A percentile compares a stretch with the other conserved stretches of the same genome.
Evolutionary conservation across 2,888 invertebrate genomes (phyloP).

Genomic region (Apamea crenata): DNA sequence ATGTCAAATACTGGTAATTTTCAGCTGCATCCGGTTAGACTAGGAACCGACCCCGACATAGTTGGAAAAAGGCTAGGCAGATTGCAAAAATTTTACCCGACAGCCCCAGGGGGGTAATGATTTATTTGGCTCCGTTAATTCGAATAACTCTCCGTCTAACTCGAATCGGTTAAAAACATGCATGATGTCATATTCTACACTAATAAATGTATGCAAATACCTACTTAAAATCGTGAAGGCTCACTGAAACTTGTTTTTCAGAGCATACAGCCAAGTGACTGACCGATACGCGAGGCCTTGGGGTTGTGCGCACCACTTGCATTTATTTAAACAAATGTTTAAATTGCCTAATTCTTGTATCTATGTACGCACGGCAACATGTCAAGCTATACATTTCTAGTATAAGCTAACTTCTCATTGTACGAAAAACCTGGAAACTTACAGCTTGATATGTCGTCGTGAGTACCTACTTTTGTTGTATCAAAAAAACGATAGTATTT

Average conservation of each 20-base stretch:
- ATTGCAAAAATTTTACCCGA: background rate
- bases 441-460: background rate
- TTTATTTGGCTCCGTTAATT: background rate
- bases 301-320: slow-evolving; percentile 1
- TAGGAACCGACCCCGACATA: background rate
- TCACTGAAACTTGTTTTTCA: slow-evolving; percentile 36
- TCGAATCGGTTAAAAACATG: background rate
- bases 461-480: too few relatives aligned
- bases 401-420: background rate
- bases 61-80: background rate
- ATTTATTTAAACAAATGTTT: slow-evolving; percentile 31
- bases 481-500: too few relatives aligned
- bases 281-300: slow-evolving; percentile 40
- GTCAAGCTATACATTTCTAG: background rate
- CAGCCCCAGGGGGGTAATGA: background rate
- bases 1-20: too few relatives aligned
- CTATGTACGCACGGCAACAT: background rate
- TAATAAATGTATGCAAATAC: slow-evolving; percentile 31
- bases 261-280: slow-evolving; percentile 8
- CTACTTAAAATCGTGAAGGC: background rate
- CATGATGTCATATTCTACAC: slow-evolving; percentile 31
- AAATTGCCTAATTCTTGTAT: background rate
- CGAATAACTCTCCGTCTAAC: background rate
- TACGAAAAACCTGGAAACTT: background rate
- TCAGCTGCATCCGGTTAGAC: background rate